These are phyloP conservation scores for Esox niger DNA, from an alignment of 2,113 vertebrate species.

Conservation along the genomic window DNA sequence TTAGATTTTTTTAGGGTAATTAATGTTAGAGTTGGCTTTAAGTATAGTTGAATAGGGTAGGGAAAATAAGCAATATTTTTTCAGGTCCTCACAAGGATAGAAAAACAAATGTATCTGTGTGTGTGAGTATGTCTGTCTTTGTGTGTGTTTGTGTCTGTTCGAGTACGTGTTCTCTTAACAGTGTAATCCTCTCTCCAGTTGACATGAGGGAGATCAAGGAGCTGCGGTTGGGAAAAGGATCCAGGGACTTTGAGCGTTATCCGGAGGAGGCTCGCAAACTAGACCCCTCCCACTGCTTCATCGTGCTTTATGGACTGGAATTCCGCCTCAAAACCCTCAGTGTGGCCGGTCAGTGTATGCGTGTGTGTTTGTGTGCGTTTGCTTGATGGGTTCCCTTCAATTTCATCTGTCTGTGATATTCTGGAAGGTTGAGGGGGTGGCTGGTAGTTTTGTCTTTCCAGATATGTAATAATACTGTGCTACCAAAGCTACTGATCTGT, in stretches of 20 bases:
- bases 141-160: neutral
- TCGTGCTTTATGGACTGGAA: conserved; percentile 82
- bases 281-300: conserved; percentile 80
- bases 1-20: too few species aligned
- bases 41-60: too few species aligned
- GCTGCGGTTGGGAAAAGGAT: conserved; percentile 82
- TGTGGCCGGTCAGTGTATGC: conserved; percentile 70
- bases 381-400: neutral
- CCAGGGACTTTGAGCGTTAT: conserved; percentile 84
- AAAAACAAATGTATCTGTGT: conserved; percentile 27
- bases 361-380: conserved; percentile 2
- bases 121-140: neutral
- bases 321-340: conserved; percentile 83
- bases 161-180: conserved; percentile 50
- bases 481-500: neutral
- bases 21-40: too few species aligned
- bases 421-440: too few species aligned
- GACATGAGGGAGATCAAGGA: conserved; percentile 86
- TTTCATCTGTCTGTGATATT: too few species aligned
- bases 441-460: too few species aligned
- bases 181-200: conserved; percentile 62
- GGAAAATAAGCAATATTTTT: too few species aligned
- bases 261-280: conserved; percentile 82
- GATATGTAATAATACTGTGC: too few species aligned
- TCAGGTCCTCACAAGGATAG: too few species aligned